Percentiles rank a stretch among this genome's conserved stretches.
Conservation (phyloP, 2,113 vertebrate species). For the Clarias gariepinus region DNA sequence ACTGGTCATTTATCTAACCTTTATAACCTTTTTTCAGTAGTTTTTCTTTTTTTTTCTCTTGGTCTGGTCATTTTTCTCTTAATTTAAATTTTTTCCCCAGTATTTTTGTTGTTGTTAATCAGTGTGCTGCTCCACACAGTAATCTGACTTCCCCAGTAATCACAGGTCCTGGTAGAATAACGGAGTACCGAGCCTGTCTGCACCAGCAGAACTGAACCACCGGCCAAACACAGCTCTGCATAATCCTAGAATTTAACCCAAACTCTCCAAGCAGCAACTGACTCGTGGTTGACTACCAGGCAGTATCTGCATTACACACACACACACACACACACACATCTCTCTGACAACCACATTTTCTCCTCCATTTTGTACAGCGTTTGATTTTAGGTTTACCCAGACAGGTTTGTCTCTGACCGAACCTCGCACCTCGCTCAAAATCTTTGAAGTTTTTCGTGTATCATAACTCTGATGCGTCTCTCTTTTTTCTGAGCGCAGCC, state of each 20-base stretch:
- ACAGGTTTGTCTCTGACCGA: constrained; percentile 36
- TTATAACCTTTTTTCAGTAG: not conserved
- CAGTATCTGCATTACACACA: constrained; percentile 28
- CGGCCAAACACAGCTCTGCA: not conserved
- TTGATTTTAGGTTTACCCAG: constrained; percentile 26
- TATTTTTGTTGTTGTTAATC: not conserved
- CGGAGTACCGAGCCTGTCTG: not conserved
- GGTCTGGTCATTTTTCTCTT: not conserved
- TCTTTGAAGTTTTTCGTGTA: constrained; percentile 48
- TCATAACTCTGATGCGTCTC: constrained; percentile 44
- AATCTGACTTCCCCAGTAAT: constrained; percentile 10
- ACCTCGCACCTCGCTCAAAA: constrained; percentile 36
- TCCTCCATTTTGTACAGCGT: not conserved
- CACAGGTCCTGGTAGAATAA: constrained; percentile 13
- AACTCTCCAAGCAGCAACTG: constrained; percentile 19
- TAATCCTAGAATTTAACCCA: constrained; percentile 5
- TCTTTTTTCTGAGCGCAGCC: constrained; percentile 25
- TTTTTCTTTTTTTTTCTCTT: not conserved
- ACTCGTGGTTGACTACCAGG: constrained; percentile 25
- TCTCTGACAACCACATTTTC: not conserved
- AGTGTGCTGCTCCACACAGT: constrained; percentile 3
- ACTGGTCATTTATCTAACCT: too few relatives aligned
- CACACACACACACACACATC: constrained; percentile 5
- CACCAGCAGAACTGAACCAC: not conserved
- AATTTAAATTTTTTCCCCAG: not conserved